These are phyloP conservation scores for Hedya salicella DNA, from an alignment of 2,888 invertebrate species.

Conservation along the genomic window DNA sequence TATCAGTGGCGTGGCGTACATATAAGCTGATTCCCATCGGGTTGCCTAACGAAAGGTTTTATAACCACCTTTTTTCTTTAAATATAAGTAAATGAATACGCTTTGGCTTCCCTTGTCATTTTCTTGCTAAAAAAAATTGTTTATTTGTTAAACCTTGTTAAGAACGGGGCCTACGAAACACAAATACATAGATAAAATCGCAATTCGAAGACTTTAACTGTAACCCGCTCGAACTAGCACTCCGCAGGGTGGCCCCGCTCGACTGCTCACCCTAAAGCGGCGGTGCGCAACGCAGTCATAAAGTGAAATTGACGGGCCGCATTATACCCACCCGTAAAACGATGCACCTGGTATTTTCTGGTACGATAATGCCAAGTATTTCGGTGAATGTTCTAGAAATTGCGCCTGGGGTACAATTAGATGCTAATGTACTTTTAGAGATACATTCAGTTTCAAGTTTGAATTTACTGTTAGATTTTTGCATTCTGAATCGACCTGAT, in stretches of 20 bases:
- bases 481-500: no score
- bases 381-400: conserved; percentile 28
- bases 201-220: no score
- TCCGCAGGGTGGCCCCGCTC: conserved; percentile 50
- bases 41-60: no score
- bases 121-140: no score
- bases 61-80: no score
- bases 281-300: conserved; percentile 63
- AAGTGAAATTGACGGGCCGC: conserved; percentile 70
- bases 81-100: no score
- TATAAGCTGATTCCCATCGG: no score
- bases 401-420: conserved; percentile 2
- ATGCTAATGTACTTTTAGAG: neutral
- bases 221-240: conserved; percentile 33
- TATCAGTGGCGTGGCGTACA: no score
- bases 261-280: conserved; percentile 52
- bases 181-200: no score
- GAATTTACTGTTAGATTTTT: neutral
- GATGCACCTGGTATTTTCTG: conserved; percentile 58
- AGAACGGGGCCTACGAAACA: no score
- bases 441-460: neutral
- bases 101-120: no score
- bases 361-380: conserved; percentile 40
- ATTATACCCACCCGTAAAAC: conserved; percentile 67
- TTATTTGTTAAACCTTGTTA: no score